These are phyloP conservation scores for Nemapogon koenigi DNA, from an alignment of 2,888 invertebrate species.

Conservation along the genomic window DNA sequence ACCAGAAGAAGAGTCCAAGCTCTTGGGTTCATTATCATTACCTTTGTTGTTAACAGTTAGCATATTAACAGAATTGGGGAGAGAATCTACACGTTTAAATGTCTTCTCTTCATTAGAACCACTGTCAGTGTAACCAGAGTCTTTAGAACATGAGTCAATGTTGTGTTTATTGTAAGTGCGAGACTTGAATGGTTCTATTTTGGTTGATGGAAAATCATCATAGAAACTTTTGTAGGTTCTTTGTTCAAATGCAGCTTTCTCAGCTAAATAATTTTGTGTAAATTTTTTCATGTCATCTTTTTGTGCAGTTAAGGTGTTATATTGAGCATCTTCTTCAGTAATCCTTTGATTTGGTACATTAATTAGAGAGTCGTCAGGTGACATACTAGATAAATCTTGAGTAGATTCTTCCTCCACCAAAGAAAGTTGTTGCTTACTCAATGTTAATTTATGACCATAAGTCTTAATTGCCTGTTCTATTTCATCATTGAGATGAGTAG, in stretches of 20 bases:
- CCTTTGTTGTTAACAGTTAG: background rate
- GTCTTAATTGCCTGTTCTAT: conserved; percentile 35
- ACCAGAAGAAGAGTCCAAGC: conserved; percentile 34
- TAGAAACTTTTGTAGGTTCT: conserved; percentile 45
- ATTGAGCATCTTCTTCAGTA: too few relatives aligned
- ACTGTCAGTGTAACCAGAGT: conserved; percentile 51
- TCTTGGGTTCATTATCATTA: conserved; percentile 34
- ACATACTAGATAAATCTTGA: conserved; percentile 43
- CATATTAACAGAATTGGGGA: conserved; percentile 31
- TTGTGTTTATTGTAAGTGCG: conserved; percentile 39
- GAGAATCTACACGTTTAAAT: conserved; percentile 33
- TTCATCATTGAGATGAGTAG: background rate
- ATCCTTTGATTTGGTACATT: conserved; percentile 21
- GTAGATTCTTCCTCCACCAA: conserved; percentile 58
- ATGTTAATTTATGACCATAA: conserved; percentile 32
- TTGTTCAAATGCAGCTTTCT: conserved; percentile 18
- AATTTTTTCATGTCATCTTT: conserved; percentile 23
- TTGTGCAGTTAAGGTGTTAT: too few relatives aligned
- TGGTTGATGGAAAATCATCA: conserved; percentile 36
- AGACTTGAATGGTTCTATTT: conserved; percentile 26
- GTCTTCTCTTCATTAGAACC: conserved; percentile 38
- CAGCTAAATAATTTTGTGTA: conserved; percentile 25
- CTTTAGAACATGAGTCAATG: conserved; percentile 51
- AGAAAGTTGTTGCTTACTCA: conserved; percentile 51
- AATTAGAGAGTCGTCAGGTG: conserved; percentile 35